Conservation (phyloP, 37 sponge, comb jelly and placozoan genomes). For the Aphrocallistes beatrix region DNA sequence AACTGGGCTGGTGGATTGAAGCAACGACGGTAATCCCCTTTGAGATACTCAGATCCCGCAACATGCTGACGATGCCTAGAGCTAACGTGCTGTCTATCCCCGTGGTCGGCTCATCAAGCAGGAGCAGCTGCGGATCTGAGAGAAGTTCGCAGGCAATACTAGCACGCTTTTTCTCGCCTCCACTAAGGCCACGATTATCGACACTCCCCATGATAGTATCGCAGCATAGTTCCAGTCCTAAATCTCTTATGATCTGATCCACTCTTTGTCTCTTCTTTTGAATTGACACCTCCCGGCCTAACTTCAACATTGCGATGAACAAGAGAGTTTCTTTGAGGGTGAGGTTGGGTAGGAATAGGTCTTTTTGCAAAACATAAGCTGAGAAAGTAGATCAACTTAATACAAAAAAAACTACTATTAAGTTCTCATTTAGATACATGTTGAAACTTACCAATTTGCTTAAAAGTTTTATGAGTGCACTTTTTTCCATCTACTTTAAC, state of each 20-base stretch:
- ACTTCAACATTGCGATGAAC: not conserved
- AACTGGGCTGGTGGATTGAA: slow-evolving; percentile 75
- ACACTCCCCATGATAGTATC: slow-evolving; percentile 41
- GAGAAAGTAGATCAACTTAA: too few species aligned
- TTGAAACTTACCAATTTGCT: slow-evolving; percentile 28
- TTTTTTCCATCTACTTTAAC: slow-evolving; percentile 33
- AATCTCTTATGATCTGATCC: slow-evolving; percentile 31
- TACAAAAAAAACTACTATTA: too few species aligned
- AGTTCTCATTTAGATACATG: too few species aligned
- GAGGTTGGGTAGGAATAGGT: slow-evolving; percentile 65
- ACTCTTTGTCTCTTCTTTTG: slow-evolving; percentile 31
- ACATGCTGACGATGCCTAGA: slow-evolving; percentile 28
- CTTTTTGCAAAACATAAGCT: slow-evolving; percentile 68
- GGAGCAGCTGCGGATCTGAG: slow-evolving; percentile 47
- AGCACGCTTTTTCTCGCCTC: slow-evolving; percentile 79
- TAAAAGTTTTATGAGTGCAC: slow-evolving; percentile 28
- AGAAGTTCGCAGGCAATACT: slow-evolving; percentile 75
- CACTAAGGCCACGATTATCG: slow-evolving; percentile 42
- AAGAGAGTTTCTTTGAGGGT: slow-evolving; percentile 66
- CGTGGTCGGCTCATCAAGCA: slow-evolving; percentile 81
- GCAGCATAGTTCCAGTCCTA: slow-evolving; percentile 38
- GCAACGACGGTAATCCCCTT: slow-evolving; percentile 42
- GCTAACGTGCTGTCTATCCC: slow-evolving; percentile 72
- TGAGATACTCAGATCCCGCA: slow-evolving; percentile 33
- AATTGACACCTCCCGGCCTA: slow-evolving; percentile 21